Percentiles rank a stretch among this genome's conserved stretches.
These are phyloP conservation scores for Campoplex capitator DNA, from an alignment of 2,888 invertebrate species.

Conservation along the genomic window DNA sequence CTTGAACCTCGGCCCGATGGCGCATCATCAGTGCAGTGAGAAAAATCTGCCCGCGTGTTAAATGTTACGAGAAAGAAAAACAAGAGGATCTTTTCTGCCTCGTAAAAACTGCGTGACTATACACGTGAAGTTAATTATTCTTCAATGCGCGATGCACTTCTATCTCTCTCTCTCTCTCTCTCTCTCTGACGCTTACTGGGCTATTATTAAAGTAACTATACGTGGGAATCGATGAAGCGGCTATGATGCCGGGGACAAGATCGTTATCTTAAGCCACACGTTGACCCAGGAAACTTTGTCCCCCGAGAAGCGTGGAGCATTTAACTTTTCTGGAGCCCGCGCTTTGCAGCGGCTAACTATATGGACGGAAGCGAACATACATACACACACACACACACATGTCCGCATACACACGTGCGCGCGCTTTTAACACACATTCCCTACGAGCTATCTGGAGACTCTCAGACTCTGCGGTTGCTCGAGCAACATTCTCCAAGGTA, in stretches of 20 bases:
- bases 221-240: conserved; percentile 61
- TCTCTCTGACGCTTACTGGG: neutral
- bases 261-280: conserved; percentile 54
- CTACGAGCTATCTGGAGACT: conserved; percentile 42
- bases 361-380: neutral
- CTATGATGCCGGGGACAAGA: conserved; percentile 26
- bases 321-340: conserved; percentile 51
- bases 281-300: conserved; percentile 64
- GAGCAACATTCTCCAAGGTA: conserved; percentile 64
- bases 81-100: conserved; percentile 11
- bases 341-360: neutral
- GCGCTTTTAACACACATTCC: conserved; percentile 53
- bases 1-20: conserved; percentile 34
- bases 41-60: conserved; percentile 30
- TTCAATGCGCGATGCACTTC: conserved; percentile 12
- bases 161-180: neutral
- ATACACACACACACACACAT: neutral
- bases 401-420: neutral
- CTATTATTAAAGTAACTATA: conserved; percentile 28
- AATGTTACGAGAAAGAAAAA: conserved; percentile 21
- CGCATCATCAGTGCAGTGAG: conserved; percentile 19
- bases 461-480: conserved; percentile 32
- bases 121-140: conserved; percentile 40
- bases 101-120: conserved; percentile 33
- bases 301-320: conserved; percentile 43